Conservation (phyloP, 2,888 invertebrate species). For the Rhimphoctona megacephalus region DNA sequence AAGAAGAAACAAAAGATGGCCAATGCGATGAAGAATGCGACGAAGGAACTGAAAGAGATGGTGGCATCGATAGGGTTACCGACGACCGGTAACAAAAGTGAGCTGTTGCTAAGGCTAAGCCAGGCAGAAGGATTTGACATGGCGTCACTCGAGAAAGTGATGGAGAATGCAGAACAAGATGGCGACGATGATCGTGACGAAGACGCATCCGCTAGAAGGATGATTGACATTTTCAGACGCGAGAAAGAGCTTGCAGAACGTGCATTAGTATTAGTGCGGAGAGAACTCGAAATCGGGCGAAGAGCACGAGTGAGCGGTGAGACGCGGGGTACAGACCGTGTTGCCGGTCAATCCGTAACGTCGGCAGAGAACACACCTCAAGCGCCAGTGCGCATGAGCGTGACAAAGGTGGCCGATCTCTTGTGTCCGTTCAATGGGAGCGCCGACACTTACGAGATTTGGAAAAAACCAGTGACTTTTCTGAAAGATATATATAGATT, state of each 20-base stretch:
- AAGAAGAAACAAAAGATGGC: slow-evolving; percentile 1
- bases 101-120: slow-evolving; percentile 26
- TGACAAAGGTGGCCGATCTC: background rate
- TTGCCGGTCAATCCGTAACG: too few species aligned
- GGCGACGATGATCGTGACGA: background rate
- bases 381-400: background rate
- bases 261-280: background rate
- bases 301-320: background rate
- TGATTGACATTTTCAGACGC: background rate
- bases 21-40: slow-evolving; percentile 1
- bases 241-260: slow-evolving; percentile 8
- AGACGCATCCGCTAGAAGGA: background rate
- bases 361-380: background rate
- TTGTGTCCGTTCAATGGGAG: background rate
- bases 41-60: slow-evolving; percentile 24
- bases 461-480: slow-evolving; percentile 10
- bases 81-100: slow-evolving; percentile 37
- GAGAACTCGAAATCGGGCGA: slow-evolving; percentile 15
- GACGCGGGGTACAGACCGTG: background rate
- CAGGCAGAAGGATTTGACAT: slow-evolving; percentile 24
- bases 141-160: background rate
- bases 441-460: slow-evolving; percentile 16
- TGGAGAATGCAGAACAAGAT: background rate
- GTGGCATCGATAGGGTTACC: slow-evolving; percentile 21
- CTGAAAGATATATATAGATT: background rate